Percentiles rank a stretch among this genome's conserved stretches.
These are phyloP conservation scores for Dasyprocta punctata DNA, from an alignment of 2,113 vertebrate species.

Conservation along the genomic window DNA sequence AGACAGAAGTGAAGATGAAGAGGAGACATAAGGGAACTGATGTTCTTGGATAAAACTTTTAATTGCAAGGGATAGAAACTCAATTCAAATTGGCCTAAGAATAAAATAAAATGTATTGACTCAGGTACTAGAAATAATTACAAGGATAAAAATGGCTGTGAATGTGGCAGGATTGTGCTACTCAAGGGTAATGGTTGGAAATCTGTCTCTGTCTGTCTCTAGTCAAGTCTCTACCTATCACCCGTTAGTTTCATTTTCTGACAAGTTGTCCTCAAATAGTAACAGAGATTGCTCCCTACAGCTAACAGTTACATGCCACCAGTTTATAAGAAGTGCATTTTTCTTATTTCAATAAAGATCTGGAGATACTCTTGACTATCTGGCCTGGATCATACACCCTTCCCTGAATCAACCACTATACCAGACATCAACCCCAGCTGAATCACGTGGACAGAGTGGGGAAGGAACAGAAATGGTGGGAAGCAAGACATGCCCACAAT, in stretches of 20 bases:
- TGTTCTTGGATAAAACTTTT: neutral
- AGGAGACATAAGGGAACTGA: neutral
- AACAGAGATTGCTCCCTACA: neutral
- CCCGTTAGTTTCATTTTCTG: slow-evolving; percentile 28
- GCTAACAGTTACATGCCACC: neutral
- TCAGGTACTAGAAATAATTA: slow-evolving; percentile 14
- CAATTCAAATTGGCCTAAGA: neutral
- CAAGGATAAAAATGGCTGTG: slow-evolving; percentile 25
- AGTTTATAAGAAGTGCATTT: neutral
- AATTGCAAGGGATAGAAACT: slow-evolving; percentile 16
- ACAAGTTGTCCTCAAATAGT: neutral
- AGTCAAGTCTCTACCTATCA: neutral
- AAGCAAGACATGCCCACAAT: neutral
- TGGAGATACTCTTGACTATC: neutral
- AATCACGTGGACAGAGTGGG: neutral
- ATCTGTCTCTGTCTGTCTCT: neutral
- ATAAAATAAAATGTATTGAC: slow-evolving; percentile 8
- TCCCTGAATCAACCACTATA: neutral
- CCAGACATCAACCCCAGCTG: neutral
- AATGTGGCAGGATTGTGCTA: neutral
- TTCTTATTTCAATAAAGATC: slow-evolving; percentile 25
- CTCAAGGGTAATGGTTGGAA: neutral
- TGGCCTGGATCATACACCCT: neutral
- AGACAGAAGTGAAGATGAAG: neutral
- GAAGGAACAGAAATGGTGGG: neutral